Base-by-base conservation (phyloP, 1,140 invertebrate genomes). In the Aphidius gifuensis region DNA sequence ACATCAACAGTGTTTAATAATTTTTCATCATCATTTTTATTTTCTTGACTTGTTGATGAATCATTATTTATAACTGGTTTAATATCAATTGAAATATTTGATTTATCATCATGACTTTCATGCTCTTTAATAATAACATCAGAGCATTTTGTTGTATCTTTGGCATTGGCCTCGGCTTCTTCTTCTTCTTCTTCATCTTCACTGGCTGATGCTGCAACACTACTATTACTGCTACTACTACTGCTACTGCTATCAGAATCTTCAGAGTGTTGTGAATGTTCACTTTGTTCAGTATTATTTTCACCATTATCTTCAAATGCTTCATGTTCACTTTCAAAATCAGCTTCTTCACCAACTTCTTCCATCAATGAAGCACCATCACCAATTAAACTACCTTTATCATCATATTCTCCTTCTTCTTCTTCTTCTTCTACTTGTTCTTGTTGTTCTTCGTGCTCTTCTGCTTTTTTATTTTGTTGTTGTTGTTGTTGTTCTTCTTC, bases 321-420 rank as follows among this genome's bases (percentile, higher is more conserved):
- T 9, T 76, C 73, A 0, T 61, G 68, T 47, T 74, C 73, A 3
- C 71, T 74, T n/a, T 74, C 77, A 40, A 71, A 74, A 8, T 76
- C 75, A 1, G 64, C 73, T 43, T 72, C 72, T 4, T 71, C 70
- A 7, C 68, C 70, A 23, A 62, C 68, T 43, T 69, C 59, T 38
- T 65, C 46, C 32, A 63, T 64, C 9, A 71, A 67, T 3, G 64
- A 66, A 23, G 69, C 69, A 32, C 73, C 71, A 9, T 74, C 72
- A 0, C 73, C 69, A 46, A 75, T 73, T 2, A 76, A 55, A 58
- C 71, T 74, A 11, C 70, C 72, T 48, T 77, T 68, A 16, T 74
- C 69, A 16, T 32, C 23, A 32, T 32, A 2, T 3, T 32, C 23
- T 32, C 1, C 23, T 32, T 32, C 23, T 32, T 70, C 70, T 7